phyloP scores from a whole-genome alignment of 2,888 invertebrate genomes.

The Dioctria rufipes region DNA sequence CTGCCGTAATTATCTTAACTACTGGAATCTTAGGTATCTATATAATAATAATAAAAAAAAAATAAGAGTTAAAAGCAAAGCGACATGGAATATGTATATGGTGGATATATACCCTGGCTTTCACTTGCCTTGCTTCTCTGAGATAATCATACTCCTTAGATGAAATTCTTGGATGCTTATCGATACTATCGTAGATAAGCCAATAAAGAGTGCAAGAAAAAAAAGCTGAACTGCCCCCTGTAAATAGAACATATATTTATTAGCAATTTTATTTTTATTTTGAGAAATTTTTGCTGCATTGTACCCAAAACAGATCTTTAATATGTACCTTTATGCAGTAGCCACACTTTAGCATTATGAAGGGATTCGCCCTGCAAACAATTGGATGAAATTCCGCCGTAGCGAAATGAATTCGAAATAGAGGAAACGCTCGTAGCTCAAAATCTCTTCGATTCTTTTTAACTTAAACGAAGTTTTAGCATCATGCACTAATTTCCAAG shows the following conservation, averaged over 20 bases:
- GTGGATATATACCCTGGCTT: not conserved
- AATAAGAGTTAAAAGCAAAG: not conserved
- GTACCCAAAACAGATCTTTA: too few species aligned
- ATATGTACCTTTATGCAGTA: too few species aligned
- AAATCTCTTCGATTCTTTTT: too few species aligned
- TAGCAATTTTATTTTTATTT: too few species aligned
- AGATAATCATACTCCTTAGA: slow-evolving; percentile 68
- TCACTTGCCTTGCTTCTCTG: slow-evolving; percentile 59
- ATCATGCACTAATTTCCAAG: too few species aligned
- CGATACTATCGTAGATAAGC: slow-evolving; percentile 73
- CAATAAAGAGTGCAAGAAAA: slow-evolving; percentile 64
- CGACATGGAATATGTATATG: not conserved
- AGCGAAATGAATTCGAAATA: too few species aligned
- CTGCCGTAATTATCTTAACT: slow-evolving; percentile 70
- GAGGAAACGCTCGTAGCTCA: too few species aligned
- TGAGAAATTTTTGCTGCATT: too few species aligned
- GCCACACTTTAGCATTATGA: too few species aligned
- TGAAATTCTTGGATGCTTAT: slow-evolving; percentile 73
- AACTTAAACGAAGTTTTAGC: too few species aligned
- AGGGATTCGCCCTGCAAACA: too few species aligned
- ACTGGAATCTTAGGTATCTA: slow-evolving; percentile 71
- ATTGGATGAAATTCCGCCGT: too few species aligned
- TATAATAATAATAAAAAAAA: slow-evolving; percentile 40
- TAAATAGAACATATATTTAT: not conserved
- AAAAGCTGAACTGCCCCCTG: slow-evolving; percentile 64